Conservation (phyloP, 2,113 vertebrate genomes). For the Vidua chalybeata region DNA sequence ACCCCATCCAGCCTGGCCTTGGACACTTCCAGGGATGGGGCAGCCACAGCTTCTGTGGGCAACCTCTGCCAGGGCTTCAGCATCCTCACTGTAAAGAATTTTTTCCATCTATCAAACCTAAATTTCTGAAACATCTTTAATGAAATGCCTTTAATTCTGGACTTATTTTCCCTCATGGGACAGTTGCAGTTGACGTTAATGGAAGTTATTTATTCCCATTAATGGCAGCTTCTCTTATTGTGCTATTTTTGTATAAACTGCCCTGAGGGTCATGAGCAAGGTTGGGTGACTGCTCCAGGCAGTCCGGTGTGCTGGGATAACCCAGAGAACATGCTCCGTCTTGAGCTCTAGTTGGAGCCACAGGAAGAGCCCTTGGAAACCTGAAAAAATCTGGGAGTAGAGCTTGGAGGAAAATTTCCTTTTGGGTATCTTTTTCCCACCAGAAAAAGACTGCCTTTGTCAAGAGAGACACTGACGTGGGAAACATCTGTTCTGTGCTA, state of each 20-base stretch:
- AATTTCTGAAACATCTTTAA: not conserved
- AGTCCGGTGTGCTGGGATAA: not conserved
- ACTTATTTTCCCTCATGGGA: slow-evolving; percentile 29
- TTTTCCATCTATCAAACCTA: not conserved
- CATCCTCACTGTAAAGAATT: not conserved
- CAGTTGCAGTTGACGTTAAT: slow-evolving; percentile 8
- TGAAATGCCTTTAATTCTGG: slow-evolving; percentile 36
- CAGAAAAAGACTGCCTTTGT: slow-evolving; percentile 33
- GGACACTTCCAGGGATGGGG: not conserved
- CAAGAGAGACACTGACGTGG: slow-evolving; percentile 44
- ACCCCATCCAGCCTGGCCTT: fast-evolving
- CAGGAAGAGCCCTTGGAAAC: not conserved
- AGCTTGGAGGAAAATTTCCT: not conserved
- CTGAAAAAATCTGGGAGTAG: not conserved
- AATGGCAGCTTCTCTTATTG: slow-evolving; percentile 39
- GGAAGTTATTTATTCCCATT: slow-evolving; percentile 48
- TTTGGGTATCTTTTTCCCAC: not conserved
- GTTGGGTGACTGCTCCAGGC: not conserved
- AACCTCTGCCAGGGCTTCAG: fast-evolving
- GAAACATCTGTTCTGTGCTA: slow-evolving; percentile 52
- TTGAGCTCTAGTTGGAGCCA: not conserved
- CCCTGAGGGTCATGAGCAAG: not conserved
- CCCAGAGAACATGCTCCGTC: not conserved
- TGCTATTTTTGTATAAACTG: not conserved
- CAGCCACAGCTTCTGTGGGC: not conserved